Percentiles rank a stretch among this genome's conserved stretches.
phyloP scores from a whole-genome alignment of 1,140 invertebrate genomes.

The Magallana angulata region DNA sequence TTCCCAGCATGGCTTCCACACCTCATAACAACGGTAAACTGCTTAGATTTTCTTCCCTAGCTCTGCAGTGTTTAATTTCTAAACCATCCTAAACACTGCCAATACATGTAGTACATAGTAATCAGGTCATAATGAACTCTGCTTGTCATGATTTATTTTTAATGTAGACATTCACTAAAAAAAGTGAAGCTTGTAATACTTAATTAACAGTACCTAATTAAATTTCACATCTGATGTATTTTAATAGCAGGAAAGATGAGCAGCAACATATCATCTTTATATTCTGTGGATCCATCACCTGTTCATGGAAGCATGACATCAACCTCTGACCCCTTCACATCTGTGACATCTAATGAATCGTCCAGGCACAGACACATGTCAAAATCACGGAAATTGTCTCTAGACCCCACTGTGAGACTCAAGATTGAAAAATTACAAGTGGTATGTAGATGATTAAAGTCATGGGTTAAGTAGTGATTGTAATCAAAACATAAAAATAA shows the following conservation, averaged over 20 bases:
- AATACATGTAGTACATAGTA: no score
- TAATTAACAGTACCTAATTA: no score
- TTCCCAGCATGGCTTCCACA: conserved; percentile 62
- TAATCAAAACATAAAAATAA: no score
- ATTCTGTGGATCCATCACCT: conserved; percentile 49
- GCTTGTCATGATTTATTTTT: no score
- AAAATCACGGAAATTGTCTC: conserved; percentile 63
- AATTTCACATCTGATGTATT: background rate
- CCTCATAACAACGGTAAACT: conserved; percentile 60
- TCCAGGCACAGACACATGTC: conserved; percentile 48
- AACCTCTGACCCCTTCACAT: conserved; percentile 28
- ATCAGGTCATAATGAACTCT: no score
- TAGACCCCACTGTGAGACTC: conserved; percentile 69
- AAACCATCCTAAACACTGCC: no score
- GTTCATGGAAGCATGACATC: conserved; percentile 44
- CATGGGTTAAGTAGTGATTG: no score
- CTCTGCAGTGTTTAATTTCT: no score
- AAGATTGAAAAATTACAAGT: conserved; percentile 71
- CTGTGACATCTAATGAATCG: background rate
- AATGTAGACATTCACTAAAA: no score
- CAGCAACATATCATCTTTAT: conserved; percentile 2
- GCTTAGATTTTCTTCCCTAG: background rate
- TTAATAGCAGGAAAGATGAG: conserved; percentile 28
- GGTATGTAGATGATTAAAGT: conserved; percentile 54
- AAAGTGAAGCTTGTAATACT: no score